A percentile compares a stretch with the other conserved stretches of the same genome.
Evolutionary conservation across 2,113 vertebrate genomes (phyloP).

Genomic region (Ursus arctos): DNA sequence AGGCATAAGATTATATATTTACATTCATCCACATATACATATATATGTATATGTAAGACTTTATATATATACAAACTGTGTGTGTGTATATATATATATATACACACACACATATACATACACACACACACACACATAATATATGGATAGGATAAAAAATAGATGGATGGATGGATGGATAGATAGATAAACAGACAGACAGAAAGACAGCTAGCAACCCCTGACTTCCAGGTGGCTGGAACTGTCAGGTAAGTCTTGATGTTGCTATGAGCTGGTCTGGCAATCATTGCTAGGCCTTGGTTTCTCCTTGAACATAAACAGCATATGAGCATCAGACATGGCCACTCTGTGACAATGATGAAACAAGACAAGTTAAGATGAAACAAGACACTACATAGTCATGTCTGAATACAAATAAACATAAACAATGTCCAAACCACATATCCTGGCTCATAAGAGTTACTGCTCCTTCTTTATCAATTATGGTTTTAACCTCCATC

Average conservation of each 20-base stretch:
- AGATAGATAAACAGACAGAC: neutral
- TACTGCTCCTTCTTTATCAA: neutral
- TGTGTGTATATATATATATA: neutral
- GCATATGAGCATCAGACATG: neutral
- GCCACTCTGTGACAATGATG: neutral
- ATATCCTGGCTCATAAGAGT: neutral
- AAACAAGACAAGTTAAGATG: neutral
- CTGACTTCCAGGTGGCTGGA: neutral
- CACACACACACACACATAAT: neutral
- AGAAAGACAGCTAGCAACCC: neutral
- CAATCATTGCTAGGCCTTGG: neutral
- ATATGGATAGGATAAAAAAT: neutral
- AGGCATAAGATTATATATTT: neutral
- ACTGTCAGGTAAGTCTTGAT: neutral
- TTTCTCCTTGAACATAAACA: neutral
- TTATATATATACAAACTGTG: neutral
- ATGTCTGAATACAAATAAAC: neutral
- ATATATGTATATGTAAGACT: neutral
- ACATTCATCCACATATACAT: neutral
- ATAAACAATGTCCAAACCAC: neutral
- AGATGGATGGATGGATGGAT: neutral
- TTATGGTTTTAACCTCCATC: neutral
- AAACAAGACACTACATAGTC: neutral
- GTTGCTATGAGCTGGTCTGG: neutral
- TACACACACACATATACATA: neutral